Conservation (phyloP, 2,888 invertebrate species). For the Lissonota sp. region DNA sequence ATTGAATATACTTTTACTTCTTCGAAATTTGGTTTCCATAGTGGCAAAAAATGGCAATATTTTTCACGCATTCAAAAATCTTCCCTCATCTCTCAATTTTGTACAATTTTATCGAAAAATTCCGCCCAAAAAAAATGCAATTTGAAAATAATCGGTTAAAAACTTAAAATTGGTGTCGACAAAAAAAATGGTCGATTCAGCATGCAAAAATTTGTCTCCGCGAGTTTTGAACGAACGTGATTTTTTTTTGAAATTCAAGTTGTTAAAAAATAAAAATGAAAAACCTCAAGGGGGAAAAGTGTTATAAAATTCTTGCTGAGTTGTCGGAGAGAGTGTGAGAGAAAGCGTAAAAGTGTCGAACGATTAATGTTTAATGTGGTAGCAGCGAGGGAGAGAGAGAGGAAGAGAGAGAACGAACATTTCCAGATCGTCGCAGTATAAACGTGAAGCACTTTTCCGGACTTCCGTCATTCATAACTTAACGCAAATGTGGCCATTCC, state of each 20-base stretch:
- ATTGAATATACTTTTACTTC: too few relatives aligned
- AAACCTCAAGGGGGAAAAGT: not conserved
- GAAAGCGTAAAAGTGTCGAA: constrained; percentile 47
- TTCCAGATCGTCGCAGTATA: constrained; percentile 18
- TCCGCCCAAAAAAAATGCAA: too few relatives aligned
- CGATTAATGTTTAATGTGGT: constrained; percentile 52
- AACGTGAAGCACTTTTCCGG: constrained; percentile 33
- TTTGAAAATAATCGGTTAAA: too few relatives aligned
- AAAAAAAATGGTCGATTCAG: constrained; percentile 12
- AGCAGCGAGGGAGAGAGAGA: not conserved
- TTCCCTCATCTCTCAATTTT: too few relatives aligned
- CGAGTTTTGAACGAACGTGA: constrained; percentile 20
- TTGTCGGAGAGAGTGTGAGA: not conserved
- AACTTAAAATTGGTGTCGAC: constrained; percentile 37
- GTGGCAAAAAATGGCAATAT: too few relatives aligned
- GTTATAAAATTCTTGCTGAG: constrained; percentile 24
- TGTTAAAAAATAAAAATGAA: constrained; percentile 23
- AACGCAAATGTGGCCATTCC: constrained; percentile 44
- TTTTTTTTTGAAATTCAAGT: constrained; percentile 27
- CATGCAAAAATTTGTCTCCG: not conserved
- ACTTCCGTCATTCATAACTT: constrained; percentile 58
- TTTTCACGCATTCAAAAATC: too few relatives aligned
- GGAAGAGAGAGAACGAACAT: constrained; percentile 30
- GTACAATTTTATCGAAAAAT: too few relatives aligned
- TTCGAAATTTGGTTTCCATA: too few relatives aligned